Percentiles rank a stretch among this genome's conserved stretches.
phyloP scores from a whole-genome alignment of 2,113 vertebrate genomes.

The Irena cyanogastra region DNA sequence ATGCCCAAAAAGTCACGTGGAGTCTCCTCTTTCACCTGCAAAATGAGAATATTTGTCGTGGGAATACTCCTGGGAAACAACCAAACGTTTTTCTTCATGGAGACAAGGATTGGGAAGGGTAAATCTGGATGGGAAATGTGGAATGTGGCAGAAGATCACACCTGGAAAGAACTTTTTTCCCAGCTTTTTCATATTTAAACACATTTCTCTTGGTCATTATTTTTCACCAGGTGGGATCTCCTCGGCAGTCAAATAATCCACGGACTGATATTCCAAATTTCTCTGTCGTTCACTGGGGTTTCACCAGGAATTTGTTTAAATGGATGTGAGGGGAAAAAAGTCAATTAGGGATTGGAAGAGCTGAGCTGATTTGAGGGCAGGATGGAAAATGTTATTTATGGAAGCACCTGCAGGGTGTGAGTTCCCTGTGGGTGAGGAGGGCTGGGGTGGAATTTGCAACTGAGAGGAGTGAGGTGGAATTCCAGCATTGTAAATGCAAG shows the following conservation, averaged over 20 bases:
- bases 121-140: not conserved
- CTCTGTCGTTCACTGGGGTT: too few species aligned
- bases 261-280: not conserved
- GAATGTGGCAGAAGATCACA: not conserved
- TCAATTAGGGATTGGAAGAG: not conserved
- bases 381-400: not conserved
- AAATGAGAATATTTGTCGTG: not conserved
- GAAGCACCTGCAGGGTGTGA: not conserved
- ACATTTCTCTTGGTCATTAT: not conserved
- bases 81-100: not conserved
- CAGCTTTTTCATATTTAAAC: not conserved
- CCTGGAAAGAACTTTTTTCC: not conserved
- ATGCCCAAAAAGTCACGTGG: not conserved
- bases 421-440: not conserved
- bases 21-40: not conserved
- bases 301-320: not conserved
- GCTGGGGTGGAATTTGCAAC: too few species aligned
- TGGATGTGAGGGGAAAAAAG: not conserved
- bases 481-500: not conserved
- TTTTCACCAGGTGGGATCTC: not conserved
- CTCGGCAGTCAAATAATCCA: not conserved
- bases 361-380: not conserved
- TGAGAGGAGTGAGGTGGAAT: not conserved
- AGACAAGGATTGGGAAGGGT: not conserved
- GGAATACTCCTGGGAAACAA: not conserved